phyloP scores from a whole-genome alignment of 2,797 vertebrate species.

The Characodon lateralis region DNA sequence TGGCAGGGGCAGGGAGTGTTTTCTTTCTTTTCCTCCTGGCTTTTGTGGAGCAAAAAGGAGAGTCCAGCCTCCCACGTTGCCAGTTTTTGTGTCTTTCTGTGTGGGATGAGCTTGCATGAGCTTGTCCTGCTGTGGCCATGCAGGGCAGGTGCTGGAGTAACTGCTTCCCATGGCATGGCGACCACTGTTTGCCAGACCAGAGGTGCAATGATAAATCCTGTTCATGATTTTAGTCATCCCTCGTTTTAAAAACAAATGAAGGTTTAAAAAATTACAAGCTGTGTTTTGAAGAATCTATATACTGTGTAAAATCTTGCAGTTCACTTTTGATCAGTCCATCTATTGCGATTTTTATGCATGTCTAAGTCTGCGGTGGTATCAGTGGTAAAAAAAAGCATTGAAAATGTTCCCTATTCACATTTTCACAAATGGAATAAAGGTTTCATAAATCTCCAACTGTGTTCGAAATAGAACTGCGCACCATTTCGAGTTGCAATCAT shows the following conservation, averaged over 20 bases:
- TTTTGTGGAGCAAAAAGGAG: conserved; percentile 60
- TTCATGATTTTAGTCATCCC: background rate
- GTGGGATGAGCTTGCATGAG: conserved; percentile 41
- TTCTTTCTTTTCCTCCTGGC: conserved; percentile 61
- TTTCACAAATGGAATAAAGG: background rate
- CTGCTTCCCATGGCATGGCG: conserved; percentile 29
- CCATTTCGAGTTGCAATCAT: background rate
- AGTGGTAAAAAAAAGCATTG: background rate
- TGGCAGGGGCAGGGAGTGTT: conserved; percentile 65
- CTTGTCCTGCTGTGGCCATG: conserved; percentile 55
- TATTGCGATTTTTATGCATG: background rate
- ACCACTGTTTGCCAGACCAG: conserved; percentile 42
- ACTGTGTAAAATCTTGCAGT: background rate
- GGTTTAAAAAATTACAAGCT: background rate
- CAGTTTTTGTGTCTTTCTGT: conserved; percentile 59
- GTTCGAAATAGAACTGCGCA: background rate
- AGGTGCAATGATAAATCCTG: background rate
- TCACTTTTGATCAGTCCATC: background rate
- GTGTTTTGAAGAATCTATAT: background rate
- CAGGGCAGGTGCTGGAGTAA: conserved; percentile 57
- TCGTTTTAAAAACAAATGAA: background rate
- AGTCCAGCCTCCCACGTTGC: conserved; percentile 73
- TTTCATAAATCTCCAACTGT: background rate
- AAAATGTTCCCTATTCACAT: background rate
- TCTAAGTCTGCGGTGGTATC: background rate